These are phyloP conservation scores for Chaenodraco wilsoni DNA, from an alignment of 2,797 vertebrate genomes.

Conservation along the genomic window DNA sequence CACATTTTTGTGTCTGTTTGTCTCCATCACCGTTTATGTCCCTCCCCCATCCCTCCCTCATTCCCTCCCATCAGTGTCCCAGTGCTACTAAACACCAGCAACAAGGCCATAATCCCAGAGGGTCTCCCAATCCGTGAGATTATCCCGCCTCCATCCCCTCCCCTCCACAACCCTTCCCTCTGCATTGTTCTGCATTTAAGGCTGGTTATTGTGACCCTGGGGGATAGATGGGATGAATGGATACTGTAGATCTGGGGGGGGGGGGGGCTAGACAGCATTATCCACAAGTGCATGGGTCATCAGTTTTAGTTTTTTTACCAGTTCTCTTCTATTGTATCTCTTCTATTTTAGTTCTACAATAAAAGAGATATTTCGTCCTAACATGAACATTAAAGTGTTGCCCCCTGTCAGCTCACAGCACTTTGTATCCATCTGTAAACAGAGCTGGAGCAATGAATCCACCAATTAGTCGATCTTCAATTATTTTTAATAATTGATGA, in stretches of 20 bases:
- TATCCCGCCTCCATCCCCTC: conserved; percentile 69
- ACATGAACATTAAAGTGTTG: not conserved
- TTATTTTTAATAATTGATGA: no score
- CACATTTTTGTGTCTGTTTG: not conserved
- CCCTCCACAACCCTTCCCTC: conserved; percentile 34
- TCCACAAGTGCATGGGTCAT: conserved; percentile 53
- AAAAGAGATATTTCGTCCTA: not conserved
- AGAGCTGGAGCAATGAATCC: no score
- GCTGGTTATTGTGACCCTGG: conserved; percentile 56
- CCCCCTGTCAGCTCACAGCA: not conserved
- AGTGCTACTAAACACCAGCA: conserved; percentile 67
- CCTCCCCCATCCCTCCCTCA: conserved; percentile 5
- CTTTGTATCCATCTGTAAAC: conserved; percentile 6
- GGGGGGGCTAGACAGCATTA: conserved; percentile 52
- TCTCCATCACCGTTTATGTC: conserved; percentile 27
- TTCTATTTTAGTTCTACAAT: conserved; percentile 13
- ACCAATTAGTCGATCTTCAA: no score
- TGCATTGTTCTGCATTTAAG: conserved; percentile 62
- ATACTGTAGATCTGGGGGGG: conserved; percentile 28
- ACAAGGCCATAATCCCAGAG: conserved; percentile 74
- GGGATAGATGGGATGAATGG: conserved; percentile 59
- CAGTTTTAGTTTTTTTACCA: not conserved
- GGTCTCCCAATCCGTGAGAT: conserved; percentile 80
- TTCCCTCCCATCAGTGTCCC: conserved; percentile 68
- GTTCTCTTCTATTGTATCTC: conserved; percentile 16